Conservation (phyloP, 37 sponge, comb jelly and placozoan species). For the Chondrosia reniformis region DNA sequence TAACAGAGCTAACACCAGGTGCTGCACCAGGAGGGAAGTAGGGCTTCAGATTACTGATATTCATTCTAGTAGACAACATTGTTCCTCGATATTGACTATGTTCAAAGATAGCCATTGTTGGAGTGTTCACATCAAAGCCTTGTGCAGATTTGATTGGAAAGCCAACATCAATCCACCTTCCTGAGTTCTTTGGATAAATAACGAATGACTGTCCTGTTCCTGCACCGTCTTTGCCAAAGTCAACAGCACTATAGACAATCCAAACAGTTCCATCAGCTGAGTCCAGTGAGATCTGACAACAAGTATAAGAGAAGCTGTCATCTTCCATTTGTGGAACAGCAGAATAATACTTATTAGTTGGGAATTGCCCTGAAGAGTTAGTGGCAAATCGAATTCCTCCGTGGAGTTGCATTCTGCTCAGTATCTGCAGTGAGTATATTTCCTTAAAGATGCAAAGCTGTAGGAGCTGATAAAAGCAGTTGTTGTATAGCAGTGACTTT, state of each 20-base stretch:
- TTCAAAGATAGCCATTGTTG: neutral
- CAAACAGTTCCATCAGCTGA: conserved; percentile 15
- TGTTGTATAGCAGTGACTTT: too few relatives aligned
- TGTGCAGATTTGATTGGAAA: conserved; percentile 13
- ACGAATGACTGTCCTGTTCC: neutral
- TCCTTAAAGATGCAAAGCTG: too few relatives aligned
- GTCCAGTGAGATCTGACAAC: too few relatives aligned
- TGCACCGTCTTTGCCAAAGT: neutral
- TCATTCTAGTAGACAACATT: neutral
- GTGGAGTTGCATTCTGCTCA: too few relatives aligned
- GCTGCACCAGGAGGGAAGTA: neutral
- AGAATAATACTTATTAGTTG: too few relatives aligned
- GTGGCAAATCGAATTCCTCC: too few relatives aligned
- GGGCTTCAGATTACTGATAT: neutral
- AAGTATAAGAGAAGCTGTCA: too few relatives aligned
- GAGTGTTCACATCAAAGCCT: neutral
- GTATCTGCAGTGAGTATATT: too few relatives aligned
- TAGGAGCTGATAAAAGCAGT: too few relatives aligned
- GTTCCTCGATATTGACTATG: neutral
- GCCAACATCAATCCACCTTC: neutral
- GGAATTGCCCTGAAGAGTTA: too few relatives aligned
- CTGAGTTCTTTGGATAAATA: neutral
- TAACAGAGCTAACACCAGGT: neutral
- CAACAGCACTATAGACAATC: conserved; percentile 3
- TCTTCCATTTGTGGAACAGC: too few relatives aligned